phyloP scores from a whole-genome alignment of 2,888 invertebrate genomes.

The Tanytarsus gracilentus region DNA sequence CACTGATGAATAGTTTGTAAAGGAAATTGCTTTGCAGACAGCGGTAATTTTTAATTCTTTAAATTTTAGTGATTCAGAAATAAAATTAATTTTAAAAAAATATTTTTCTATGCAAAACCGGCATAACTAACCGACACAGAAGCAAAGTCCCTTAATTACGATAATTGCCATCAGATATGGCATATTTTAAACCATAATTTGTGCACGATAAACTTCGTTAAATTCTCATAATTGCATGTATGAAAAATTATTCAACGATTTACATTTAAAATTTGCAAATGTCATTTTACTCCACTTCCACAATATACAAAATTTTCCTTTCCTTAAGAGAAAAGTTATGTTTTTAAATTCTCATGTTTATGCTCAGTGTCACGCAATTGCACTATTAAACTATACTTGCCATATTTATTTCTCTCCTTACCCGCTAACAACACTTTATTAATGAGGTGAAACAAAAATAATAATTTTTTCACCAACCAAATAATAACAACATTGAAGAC shows the following conservation, averaged over 20 bases:
- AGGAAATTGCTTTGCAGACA: constrained; percentile 25
- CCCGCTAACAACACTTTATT: not conserved
- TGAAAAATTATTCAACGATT: too few species aligned
- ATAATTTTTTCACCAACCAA: not conserved
- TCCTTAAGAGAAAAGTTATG: constrained; percentile 6
- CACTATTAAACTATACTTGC: constrained; percentile 20
- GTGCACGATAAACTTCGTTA: not conserved
- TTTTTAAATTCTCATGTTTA: constrained; percentile 21
- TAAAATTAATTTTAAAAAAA: too few species aligned
- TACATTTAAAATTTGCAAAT: constrained; percentile 20
- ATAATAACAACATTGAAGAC: too few species aligned
- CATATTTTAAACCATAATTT: too few species aligned
- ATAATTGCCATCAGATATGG: too few species aligned
- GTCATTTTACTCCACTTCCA: not conserved
- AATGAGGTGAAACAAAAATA: constrained; percentile 10
- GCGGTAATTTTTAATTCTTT: too few species aligned
- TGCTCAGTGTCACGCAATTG: constrained; percentile 25
- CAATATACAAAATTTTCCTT: not conserved
- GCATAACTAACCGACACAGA: too few species aligned
- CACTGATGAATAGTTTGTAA: constrained; percentile 22
- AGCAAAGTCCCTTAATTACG: too few species aligned
- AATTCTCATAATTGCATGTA: not conserved
- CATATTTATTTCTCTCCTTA: not conserved
- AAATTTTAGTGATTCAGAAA: too few species aligned
- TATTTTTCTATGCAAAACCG: too few species aligned